Base-by-base conservation (phyloP, 2,113 vertebrate genomes). In the Callospermophilus lateralis region DNA sequence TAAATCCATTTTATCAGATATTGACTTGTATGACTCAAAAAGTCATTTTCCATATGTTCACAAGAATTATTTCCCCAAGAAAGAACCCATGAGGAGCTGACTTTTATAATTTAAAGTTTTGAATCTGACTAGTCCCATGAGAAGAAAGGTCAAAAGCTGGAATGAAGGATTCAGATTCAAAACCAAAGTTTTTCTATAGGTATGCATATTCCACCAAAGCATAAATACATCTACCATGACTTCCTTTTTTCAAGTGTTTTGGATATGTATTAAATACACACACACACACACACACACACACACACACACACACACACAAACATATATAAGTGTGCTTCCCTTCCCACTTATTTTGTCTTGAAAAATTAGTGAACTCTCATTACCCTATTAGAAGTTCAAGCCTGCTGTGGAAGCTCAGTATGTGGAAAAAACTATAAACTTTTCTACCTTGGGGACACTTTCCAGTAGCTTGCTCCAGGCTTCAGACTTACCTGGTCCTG, bases 1-100 rank as follows among this genome's bases (percentile, higher is more conserved):
- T 96, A 98, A 95, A 97, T 89, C 96, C 96, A 98, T 98, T 98
- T 98, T 90, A 98, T 97, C 96, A 97, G 96, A 92, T 98, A 97
- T 94, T 97, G 96, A 96, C 98, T 98, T 98, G 65, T 96, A 95
- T 91, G 96, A 90, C 87, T 97, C 95, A 96, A 95, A 94, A 95
- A 97, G 93, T 96, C 90, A 89, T 98, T 97, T 98, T 98, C 98
- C 97, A 97, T 97, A 97, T 97, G 97, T 97, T 96, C 55, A 1
- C 77, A 93, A 97, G 96, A 97, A 96, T 97, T 97, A 98, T 96
- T 95, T 87, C 68, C 30, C 68, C 4, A 61, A 79, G 84, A 90
- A 83, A 55, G 77, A 95, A 93, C 79, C 96, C 81, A 68, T 22
- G 73, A 96, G 87, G 78, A 97, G 65, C 84, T 92, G 95, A 94